phyloP scores from a whole-genome alignment of 2,888 invertebrate genomes.

The Cantharis rustica region DNA sequence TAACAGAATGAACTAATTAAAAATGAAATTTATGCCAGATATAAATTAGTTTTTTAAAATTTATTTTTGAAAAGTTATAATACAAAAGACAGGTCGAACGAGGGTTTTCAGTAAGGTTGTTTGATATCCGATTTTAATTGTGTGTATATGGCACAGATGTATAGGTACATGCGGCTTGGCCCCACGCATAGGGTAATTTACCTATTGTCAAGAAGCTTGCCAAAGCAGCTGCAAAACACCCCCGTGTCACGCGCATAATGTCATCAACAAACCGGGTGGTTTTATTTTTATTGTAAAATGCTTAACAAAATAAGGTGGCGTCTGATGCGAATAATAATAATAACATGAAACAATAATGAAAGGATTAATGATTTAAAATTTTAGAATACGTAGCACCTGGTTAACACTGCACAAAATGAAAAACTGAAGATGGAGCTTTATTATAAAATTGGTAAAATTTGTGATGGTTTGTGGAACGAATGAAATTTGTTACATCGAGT shows the following conservation, averaged over 20 bases:
- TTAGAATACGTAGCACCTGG: not conserved
- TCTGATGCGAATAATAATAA: constrained; percentile 6
- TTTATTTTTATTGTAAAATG: constrained; percentile 25
- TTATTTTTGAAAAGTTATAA: not conserved
- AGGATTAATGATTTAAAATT: constrained; percentile 5
- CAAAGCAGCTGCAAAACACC: constrained; percentile 37
- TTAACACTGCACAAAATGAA: not conserved
- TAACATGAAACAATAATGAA: not conserved
- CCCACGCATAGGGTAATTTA: constrained; percentile 20
- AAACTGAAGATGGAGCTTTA: not conserved
- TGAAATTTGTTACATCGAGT: not conserved
- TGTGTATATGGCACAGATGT: constrained; percentile 17
- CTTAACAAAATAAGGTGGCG: constrained; percentile 23
- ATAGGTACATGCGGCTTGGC: constrained; percentile 20
- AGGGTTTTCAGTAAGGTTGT: not conserved
- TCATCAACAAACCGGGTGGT: constrained; percentile 20
- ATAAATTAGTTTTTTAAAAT: not conserved
- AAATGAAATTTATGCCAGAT: not conserved
- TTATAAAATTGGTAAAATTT: not conserved
- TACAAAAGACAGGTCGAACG: not conserved
- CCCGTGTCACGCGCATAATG: constrained; percentile 33
- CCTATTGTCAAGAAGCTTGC: constrained; percentile 14
- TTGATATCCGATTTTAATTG: not conserved
- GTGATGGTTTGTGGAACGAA: not conserved
- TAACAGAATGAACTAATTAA: not conserved